Evolutionary conservation across 2,888 invertebrate genomes (phyloP).

Genomic region (Drosophila falleni): DNA sequence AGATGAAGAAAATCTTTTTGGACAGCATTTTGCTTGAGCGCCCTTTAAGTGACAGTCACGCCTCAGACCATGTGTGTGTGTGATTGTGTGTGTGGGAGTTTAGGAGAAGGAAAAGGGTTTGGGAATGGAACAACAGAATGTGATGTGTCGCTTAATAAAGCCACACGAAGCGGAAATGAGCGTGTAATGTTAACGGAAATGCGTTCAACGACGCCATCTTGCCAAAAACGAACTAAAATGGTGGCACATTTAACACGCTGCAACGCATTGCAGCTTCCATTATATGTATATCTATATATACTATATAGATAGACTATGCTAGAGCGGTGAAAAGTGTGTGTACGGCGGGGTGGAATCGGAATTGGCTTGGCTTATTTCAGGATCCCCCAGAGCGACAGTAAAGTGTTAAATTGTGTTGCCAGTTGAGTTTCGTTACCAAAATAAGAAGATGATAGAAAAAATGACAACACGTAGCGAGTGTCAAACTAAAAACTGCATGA

Average conservation of each 20-base stretch:
- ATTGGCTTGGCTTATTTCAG: slow-evolving; percentile 53
- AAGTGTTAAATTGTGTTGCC: slow-evolving; percentile 76
- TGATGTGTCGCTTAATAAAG: slow-evolving; percentile 69
- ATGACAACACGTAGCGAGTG: slow-evolving; percentile 13
- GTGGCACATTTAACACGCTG: slow-evolving; percentile 38
- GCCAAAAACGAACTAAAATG: slow-evolving; percentile 48
- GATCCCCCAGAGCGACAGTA: slow-evolving; percentile 58
- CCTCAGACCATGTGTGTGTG: slow-evolving; percentile 3
- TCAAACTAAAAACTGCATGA: neutral
- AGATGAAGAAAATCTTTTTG: slow-evolving; percentile 42
- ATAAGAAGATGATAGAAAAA: slow-evolving; percentile 11
- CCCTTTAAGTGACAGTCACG: slow-evolving; percentile 69
- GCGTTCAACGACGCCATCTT: slow-evolving; percentile 77
- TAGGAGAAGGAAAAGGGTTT: slow-evolving; percentile 4
- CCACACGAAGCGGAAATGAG: slow-evolving; percentile 79
- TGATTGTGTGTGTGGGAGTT: neutral
- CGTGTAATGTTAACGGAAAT: slow-evolving; percentile 80
- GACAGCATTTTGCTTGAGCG: slow-evolving; percentile 68
- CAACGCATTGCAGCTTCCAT: slow-evolving; percentile 36
- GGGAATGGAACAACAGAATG: slow-evolving; percentile 8
- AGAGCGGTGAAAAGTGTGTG: neutral
- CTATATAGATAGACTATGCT: neutral
- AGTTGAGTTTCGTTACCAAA: slow-evolving; percentile 29
- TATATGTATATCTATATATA: slow-evolving; percentile 3
- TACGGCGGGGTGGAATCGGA: slow-evolving; percentile 27